phyloP scores from a whole-genome alignment of 1,140 invertebrate species.

The Campodea augens region DNA sequence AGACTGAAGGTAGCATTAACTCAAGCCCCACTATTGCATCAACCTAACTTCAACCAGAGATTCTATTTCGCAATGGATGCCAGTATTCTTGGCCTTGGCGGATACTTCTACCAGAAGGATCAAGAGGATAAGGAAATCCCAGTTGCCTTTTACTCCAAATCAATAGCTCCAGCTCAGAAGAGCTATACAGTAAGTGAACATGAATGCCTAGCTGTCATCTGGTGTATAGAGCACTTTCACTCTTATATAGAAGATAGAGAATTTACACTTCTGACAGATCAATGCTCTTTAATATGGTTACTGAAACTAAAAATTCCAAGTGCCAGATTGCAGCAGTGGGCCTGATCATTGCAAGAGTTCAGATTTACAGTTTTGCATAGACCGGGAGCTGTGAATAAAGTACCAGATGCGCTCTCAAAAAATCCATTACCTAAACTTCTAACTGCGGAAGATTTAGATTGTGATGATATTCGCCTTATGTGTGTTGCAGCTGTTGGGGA shows the following conservation, averaged over 20 bases:
- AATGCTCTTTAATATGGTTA: not conserved
- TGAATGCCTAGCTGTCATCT: not conserved
- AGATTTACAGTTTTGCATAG: too few species aligned
- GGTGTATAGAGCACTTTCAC: not conserved
- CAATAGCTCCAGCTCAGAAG: constrained; percentile 16
- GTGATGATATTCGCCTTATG: too few species aligned
- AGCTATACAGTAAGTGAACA: constrained; percentile 15
- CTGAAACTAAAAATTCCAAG: too few species aligned
- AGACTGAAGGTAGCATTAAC: constrained; percentile 14
- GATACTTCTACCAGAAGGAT: constrained; percentile 7
- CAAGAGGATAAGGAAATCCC: constrained; percentile 12
- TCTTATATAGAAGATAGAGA: constrained; percentile 1
- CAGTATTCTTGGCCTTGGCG: constrained; percentile 8
- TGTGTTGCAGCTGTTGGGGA: too few species aligned
- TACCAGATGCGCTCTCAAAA: too few species aligned
- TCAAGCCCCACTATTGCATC: constrained; percentile 8
- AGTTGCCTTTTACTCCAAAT: constrained; percentile 16
- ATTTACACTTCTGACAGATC: not conserved
- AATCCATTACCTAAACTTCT: too few species aligned
- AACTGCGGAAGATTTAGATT: too few species aligned
- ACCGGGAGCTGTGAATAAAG: too few species aligned
- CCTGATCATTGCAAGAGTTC: too few species aligned
- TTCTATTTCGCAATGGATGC: constrained; percentile 8
- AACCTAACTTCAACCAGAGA: constrained; percentile 2
- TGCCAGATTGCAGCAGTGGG: too few species aligned